phyloP scores from a whole-genome alignment of 1,140 invertebrate genomes.

The Heliconius himera region DNA sequence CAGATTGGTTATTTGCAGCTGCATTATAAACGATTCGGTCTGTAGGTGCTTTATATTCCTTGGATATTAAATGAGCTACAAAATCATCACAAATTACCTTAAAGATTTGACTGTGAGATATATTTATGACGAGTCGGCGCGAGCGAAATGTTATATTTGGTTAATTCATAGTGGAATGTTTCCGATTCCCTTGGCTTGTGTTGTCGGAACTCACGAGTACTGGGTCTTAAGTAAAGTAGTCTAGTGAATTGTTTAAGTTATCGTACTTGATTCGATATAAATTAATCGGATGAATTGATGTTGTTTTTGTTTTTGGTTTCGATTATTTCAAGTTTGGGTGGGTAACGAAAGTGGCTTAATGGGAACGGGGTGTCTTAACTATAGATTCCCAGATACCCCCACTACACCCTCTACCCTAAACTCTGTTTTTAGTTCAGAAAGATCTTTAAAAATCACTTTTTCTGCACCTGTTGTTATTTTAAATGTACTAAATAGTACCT shows the following conservation, averaged over 20 bases:
- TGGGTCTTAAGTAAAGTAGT: not conserved
- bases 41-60: slow-evolving; percentile 77
- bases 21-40: slow-evolving; percentile 68
- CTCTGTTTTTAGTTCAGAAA: too few relatives aligned
- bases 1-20: slow-evolving; percentile 74
- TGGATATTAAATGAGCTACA: slow-evolving; percentile 80
- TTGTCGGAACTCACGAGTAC: slow-evolving; percentile 23
- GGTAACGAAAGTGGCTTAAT: too few relatives aligned
- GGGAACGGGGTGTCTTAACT: too few relatives aligned
- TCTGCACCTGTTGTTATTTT: too few relatives aligned
- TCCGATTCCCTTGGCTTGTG: slow-evolving; percentile 34
- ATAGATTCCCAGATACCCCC: too few relatives aligned
- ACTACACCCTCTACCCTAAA: too few relatives aligned
- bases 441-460: too few relatives aligned
- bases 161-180: slow-evolving; percentile 70
- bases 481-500: too few relatives aligned
- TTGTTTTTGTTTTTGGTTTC: too few relatives aligned
- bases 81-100: slow-evolving; percentile 81
- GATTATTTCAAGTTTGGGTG: too few relatives aligned
- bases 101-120: slow-evolving; percentile 79
- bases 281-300: not conserved
- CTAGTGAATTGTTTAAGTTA: slow-evolving; percentile 4
- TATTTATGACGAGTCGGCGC: slow-evolving; percentile 67
- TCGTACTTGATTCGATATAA: not conserved
- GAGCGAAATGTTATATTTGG: slow-evolving; percentile 52